Percentiles rank a stretch among this genome's conserved stretches.
Conservation (phyloP, 1,140 invertebrate species). For the Harpegnathos saltator region DNA sequence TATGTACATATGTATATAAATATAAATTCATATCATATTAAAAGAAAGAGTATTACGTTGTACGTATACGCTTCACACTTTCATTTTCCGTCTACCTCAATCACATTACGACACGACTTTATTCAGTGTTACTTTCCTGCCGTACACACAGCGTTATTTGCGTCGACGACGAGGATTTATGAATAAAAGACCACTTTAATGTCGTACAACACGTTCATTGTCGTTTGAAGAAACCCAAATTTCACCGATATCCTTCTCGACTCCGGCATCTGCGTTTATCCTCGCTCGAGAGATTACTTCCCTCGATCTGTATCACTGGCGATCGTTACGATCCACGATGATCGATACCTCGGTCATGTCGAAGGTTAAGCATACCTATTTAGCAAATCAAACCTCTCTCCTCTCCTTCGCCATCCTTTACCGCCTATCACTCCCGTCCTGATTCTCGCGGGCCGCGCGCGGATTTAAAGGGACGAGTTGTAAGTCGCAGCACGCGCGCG, state of each 20-base stretch:
- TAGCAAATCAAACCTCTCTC: neutral
- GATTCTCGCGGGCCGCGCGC: slow-evolving; percentile 59
- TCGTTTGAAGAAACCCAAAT: slow-evolving; percentile 39
- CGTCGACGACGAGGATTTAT: slow-evolving; percentile 29
- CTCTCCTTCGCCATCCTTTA: no score
- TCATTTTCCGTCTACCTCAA: slow-evolving; percentile 56
- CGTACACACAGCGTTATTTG: slow-evolving; percentile 34
- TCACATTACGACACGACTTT: slow-evolving; percentile 35
- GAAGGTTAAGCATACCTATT: slow-evolving; percentile 30
- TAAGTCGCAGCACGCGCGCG: slow-evolving; percentile 73
- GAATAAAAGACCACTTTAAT: slow-evolving; percentile 58
- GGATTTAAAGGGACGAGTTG: slow-evolving; percentile 75
- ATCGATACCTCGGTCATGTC: slow-evolving; percentile 12
- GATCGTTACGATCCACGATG: neutral
- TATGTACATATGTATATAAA: no score
- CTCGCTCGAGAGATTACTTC: slow-evolving; percentile 24
- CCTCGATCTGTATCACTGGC: neutral
- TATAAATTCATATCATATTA: slow-evolving; percentile 85
- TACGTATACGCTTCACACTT: slow-evolving; percentile 72
- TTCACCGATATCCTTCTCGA: slow-evolving; percentile 31
- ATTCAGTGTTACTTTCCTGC: slow-evolving; percentile 45
- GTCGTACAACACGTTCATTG: slow-evolving; percentile 50
- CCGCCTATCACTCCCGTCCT: neutral
- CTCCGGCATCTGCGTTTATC: slow-evolving; percentile 10
- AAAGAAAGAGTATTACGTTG: slow-evolving; percentile 85